Conservation (phyloP, 2,888 invertebrate genomes). For the Carabus problematicus region DNA sequence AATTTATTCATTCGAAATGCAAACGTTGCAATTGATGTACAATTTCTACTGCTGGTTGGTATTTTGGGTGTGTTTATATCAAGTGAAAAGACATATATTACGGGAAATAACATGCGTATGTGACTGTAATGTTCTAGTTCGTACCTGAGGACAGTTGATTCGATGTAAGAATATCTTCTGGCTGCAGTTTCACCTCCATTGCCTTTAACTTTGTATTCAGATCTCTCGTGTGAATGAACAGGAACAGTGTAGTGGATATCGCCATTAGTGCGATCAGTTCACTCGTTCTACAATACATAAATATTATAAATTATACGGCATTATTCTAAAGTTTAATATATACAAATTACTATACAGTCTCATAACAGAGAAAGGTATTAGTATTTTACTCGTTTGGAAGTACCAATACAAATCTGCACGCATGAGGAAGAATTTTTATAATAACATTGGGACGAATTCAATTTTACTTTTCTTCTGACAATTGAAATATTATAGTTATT, state of each 20-base stretch:
- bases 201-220: conserved; percentile 80
- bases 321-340: background rate
- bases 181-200: conserved; percentile 79
- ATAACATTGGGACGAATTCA: no score
- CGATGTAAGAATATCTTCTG: conserved; percentile 64
- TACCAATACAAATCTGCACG: no score
- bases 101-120: background rate
- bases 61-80: no score
- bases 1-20: no score
- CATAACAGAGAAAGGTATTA: no score
- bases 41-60: no score
- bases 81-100: background rate
- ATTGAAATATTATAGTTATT: no score
- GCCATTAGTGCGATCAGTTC: conserved; percentile 84
- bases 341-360: background rate
- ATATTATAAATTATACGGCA: conserved; percentile 14
- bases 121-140: conserved; percentile 37
- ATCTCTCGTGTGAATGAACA: conserved; percentile 84
- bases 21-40: no score
- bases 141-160: conserved; percentile 64
- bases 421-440: no score
- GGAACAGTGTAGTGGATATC: conserved; percentile 82
- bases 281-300: conserved; percentile 72
- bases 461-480: no score
- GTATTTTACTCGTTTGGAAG: no score